Evolutionary conservation across 2,888 invertebrate species (phyloP), one percentile per base, ranked within the genome.

Genomic region (Raillietiella orientalis): DNA sequence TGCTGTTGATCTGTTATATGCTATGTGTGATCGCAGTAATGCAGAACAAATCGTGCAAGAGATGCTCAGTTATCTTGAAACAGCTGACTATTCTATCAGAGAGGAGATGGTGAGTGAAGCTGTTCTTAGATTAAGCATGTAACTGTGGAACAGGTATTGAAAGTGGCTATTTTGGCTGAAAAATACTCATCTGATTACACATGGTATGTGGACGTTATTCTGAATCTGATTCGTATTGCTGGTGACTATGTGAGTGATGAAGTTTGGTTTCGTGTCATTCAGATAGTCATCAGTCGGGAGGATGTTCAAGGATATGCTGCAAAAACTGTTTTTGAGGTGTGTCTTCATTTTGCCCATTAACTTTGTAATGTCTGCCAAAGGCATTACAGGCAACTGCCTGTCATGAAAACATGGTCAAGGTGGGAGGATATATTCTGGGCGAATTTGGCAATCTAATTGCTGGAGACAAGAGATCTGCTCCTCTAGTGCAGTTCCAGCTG

Each of bases 381-480:
- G 87, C 87, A 29, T 52, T 93, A 27, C 90, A 96, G 55, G 90
- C 90, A 16, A 90, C 93, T 12, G 93, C 96, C 14, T 99, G 96
- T 42, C 96, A 96, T 47, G 96, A 99, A 51, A 99, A 99, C 47
- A 96, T 99, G 96, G 93, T 96, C 2, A 99, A 96, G 61, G 96
- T 96, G 28, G 93, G 93, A 31, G 96, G 93, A 27, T 96, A 96
- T 41, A 93, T 99, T 39, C 59, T 96, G 31, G 96, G 96, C 32
- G 93, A 96, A 51, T 96, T 96, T 52, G 96, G 96, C 27, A 99
- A 99, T 53, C 59, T 99, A 31, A 96, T 96, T 45, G 96, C 96
- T 37, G 96, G 96, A 10, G 96, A 96, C 49, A 74, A 79, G 31
- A 59, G 93, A 30, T 96, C 93, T 24, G 84, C 90, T 28, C 93